Percentiles rank a stretch among this genome's conserved stretches.
These are phyloP conservation scores for Alviniconcha strummeri DNA, from an alignment of 2,888 invertebrate genomes.

Conservation along the genomic window DNA sequence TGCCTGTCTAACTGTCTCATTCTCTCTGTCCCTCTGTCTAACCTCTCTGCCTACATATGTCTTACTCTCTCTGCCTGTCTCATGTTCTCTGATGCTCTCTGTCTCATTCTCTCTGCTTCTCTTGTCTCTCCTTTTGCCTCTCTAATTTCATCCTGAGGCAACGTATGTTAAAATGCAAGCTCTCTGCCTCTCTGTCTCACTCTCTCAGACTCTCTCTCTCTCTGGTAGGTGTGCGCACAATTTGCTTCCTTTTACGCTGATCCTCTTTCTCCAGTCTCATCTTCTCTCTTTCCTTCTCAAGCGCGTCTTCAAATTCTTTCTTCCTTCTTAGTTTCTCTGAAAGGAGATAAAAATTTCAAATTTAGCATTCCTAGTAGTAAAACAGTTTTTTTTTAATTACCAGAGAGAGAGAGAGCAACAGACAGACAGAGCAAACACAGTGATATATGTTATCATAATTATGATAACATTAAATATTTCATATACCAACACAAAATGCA, in stretches of 20 bases:
- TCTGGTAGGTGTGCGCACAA: constrained; percentile 11
- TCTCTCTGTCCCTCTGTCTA: too few species aligned
- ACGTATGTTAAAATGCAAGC: background rate
- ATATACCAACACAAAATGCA: too few species aligned
- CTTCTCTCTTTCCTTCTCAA: constrained; percentile 39
- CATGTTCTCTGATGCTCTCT: too few species aligned
- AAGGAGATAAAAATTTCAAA: background rate
- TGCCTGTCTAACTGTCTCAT: too few species aligned
- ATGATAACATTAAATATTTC: background rate
- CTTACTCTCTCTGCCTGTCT: too few species aligned
- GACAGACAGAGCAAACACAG: background rate
- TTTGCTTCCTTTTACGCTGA: constrained; percentile 34
- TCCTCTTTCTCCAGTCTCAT: constrained; percentile 39
- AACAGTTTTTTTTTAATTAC: too few species aligned
- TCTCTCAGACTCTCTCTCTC: too few species aligned
- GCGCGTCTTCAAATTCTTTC: constrained; percentile 39
- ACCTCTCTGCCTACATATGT: too few species aligned
- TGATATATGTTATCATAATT: background rate
- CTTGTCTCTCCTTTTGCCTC: too few species aligned
- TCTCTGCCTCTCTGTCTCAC: constrained; percentile 18
- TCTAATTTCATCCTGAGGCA: too few species aligned
- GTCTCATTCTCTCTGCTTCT: too few species aligned
- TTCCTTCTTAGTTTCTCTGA: constrained; percentile 38
- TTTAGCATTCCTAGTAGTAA: background rate
- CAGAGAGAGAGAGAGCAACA: constrained; percentile 8